Conservation (phyloP, 2,888 invertebrate genomes). For the Romanomermis culicivorax region DNA sequence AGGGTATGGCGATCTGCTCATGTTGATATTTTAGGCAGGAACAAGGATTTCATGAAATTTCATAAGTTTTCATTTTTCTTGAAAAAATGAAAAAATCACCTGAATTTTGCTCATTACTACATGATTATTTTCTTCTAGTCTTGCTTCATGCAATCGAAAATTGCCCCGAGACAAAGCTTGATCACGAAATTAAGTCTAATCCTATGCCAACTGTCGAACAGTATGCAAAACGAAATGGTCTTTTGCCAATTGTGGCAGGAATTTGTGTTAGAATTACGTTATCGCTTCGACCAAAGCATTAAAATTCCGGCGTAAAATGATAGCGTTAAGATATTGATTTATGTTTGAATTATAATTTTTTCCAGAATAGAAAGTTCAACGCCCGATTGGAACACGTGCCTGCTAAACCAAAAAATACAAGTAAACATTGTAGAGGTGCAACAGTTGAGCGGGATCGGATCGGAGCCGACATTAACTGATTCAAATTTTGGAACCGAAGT, state of each 20-base stretch:
- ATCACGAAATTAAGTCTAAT: slow-evolving; percentile 58
- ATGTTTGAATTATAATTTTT: slow-evolving; percentile 2
- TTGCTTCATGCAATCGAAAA: slow-evolving; percentile 36
- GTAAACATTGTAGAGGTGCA: slow-evolving; percentile 24
- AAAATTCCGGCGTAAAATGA: slow-evolving; percentile 58
- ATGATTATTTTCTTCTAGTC: neutral
- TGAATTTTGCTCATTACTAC: neutral
- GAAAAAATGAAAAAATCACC: too few relatives aligned
- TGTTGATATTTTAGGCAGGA: too few relatives aligned
- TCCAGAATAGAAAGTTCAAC: slow-evolving; percentile 44
- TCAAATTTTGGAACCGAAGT: too few relatives aligned
- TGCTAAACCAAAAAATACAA: slow-evolving; percentile 83
- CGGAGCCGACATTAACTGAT: too few relatives aligned
- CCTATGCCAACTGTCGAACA: slow-evolving; percentile 48
- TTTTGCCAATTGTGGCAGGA: slow-evolving; percentile 62
- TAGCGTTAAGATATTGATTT: slow-evolving; percentile 1
- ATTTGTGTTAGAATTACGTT: slow-evolving; percentile 66
- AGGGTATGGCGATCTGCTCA: too few relatives aligned
- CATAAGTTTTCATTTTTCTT: too few relatives aligned
- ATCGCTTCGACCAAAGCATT: slow-evolving; percentile 61
- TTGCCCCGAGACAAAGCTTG: slow-evolving; percentile 53
- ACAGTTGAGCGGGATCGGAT: too few relatives aligned
- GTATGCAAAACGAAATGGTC: slow-evolving; percentile 23
- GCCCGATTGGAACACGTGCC: slow-evolving; percentile 67
- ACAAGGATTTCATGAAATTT: too few relatives aligned